phyloP scores from a whole-genome alignment of 1,140 invertebrate genomes.

The Panagrolaimus sp. region DNA sequence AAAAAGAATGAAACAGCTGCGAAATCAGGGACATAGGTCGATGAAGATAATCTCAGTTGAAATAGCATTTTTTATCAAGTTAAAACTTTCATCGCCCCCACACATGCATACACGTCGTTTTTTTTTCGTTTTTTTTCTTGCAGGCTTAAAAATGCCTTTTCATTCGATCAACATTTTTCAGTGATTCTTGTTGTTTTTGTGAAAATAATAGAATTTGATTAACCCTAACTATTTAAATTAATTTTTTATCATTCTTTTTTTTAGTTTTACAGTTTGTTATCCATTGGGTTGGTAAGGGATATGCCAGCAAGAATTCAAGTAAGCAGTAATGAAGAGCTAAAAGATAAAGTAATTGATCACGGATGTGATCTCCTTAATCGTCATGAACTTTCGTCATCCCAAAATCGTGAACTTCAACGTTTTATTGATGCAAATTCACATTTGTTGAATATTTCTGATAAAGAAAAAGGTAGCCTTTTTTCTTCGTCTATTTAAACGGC shows the following conservation, averaged over 20 bases:
- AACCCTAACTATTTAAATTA: not conserved
- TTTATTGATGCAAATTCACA: conserved; percentile 38
- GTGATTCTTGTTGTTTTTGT: not conserved
- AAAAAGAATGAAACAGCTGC: too few relatives aligned
- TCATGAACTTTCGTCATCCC: conserved; percentile 35
- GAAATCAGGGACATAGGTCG: too few relatives aligned
- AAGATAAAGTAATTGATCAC: conserved; percentile 49
- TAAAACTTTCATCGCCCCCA: conserved; percentile 1
- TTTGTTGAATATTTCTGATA: conserved; percentile 39
- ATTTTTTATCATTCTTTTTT: not conserved
- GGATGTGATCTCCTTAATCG: conserved; percentile 36
- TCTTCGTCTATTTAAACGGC: too few relatives aligned
- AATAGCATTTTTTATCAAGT: too few relatives aligned
- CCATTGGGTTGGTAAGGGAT: not conserved
- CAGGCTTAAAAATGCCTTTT: not conserved
- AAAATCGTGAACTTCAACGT: conserved; percentile 32
- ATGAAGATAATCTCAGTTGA: too few relatives aligned
- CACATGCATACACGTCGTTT: conserved; percentile 7
- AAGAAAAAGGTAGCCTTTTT: conserved; percentile 19
- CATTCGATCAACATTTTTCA: not conserved
- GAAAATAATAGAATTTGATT: not conserved
- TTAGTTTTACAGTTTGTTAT: not conserved
- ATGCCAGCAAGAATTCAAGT: conserved; percentile 4
- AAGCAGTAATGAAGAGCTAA: conserved; percentile 7
- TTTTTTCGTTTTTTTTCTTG: not conserved